Evolutionary conservation across 2,888 invertebrate genomes (phyloP), one percentile per base, ranked within the genome.

Genomic region (Notodonta ziczac): DNA sequence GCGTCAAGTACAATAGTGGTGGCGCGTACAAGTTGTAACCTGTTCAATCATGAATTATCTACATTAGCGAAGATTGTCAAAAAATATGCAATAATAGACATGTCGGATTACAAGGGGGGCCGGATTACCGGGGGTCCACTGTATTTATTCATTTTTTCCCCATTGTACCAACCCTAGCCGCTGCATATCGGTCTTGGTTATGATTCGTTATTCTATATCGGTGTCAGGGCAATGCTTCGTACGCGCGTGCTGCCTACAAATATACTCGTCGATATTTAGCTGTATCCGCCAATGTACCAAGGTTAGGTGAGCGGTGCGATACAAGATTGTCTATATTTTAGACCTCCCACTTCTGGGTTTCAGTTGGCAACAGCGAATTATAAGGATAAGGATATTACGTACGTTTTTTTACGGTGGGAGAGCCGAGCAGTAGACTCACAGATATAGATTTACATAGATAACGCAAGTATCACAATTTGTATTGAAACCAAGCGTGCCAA

Each of bases 201-300:
- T 69, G 75, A 81, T 84, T 81, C 77, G 88, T 80, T 84, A 88
- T 73, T 74, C 66, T 82, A 88, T 87, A 88, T 87, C 77, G 70
- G 81, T 88, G 89, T 89, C 89, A 89, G 81, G 89, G 89, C 74
- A 60, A 79, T 57, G 63, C 69, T 73, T 70, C 63, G 71, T 62
- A 68, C 70, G 59, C 39, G 10, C 57, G 64, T 62, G 35, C 55
- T 39, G 56, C n/a, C 13, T 14, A 57, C 58, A 44, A 52, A 63
- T 14, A 59, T 58, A 62, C 56, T 57, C 59, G 32, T 50, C 56
- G 71, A 66, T 76, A 76, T 74, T 67, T 61, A 61, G 66, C 61
- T 63, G 60, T 68, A 66, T 63, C 61, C 62, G 63, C 60, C 53
- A 65, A 65, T 42, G 67, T 65, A 68, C 57, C 79, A 81, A 82